phyloP scores from a whole-genome alignment of 2,797 vertebrate species.

The Enteromius viviparus region DNA sequence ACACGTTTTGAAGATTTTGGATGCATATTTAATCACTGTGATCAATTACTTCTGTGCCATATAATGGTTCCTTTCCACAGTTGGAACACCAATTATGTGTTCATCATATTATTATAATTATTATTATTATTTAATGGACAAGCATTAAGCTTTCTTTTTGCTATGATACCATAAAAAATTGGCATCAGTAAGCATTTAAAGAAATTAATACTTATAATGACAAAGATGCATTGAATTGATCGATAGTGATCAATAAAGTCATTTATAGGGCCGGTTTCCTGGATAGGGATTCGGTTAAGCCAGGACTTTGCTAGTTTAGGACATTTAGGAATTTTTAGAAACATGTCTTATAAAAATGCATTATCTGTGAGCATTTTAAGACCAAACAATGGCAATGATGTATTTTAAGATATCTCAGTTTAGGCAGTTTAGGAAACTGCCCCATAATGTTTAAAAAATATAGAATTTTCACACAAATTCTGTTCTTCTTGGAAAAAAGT shows the following conservation, averaged over 20 bases:
- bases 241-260: neutral
- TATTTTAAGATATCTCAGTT: too few relatives aligned
- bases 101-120: neutral
- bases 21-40: conserved; percentile 19
- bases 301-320: too few relatives aligned
- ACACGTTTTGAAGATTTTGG: conserved; percentile 1
- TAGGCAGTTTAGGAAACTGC: too few relatives aligned
- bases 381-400: too few relatives aligned
- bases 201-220: neutral
- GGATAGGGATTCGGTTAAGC: too few relatives aligned
- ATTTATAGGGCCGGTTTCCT: neutral
- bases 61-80: neutral
- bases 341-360: too few relatives aligned
- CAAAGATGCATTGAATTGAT: neutral
- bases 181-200: too few relatives aligned
- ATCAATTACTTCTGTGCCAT: neutral
- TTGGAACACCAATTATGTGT: neutral
- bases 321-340: too few relatives aligned
- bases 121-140: neutral
- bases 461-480: too few relatives aligned
- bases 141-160: neutral
- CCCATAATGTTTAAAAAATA: too few relatives aligned
- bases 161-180: too few relatives aligned
- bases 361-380: too few relatives aligned
- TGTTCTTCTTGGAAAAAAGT: neutral